Conservation (phyloP, 2,797 vertebrate species). For the Podargus strigoides region DNA sequence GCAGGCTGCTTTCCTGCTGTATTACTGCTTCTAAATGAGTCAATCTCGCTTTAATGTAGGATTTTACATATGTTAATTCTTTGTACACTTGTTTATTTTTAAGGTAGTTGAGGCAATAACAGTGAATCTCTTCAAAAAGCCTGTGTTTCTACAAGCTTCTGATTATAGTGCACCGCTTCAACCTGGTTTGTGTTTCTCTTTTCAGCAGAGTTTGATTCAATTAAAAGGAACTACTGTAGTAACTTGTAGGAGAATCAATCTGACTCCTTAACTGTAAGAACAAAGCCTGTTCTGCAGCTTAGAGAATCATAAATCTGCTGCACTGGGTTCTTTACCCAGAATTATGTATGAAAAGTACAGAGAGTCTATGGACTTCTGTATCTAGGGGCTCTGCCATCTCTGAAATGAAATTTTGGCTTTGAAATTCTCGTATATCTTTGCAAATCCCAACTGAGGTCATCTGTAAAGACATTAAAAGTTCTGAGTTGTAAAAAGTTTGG, state of each 20-base stretch:
- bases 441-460: background rate
- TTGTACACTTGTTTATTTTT: conserved; percentile 37
- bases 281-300: background rate
- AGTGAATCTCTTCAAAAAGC: conserved; percentile 21
- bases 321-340: background rate
- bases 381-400: background rate
- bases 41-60: conserved; percentile 29
- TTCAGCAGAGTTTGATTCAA: background rate
- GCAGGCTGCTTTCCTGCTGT: conserved; percentile 23
- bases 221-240: background rate
- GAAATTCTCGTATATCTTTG: background rate
- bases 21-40: conserved; percentile 48
- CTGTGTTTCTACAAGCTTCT: background rate
- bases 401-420: background rate
- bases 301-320: background rate
- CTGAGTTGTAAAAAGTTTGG: background rate
- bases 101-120: conserved; percentile 23
- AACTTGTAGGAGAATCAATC: background rate
- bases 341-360: background rate
- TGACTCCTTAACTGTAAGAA: background rate
- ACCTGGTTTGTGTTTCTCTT: background rate
- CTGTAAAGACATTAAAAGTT: background rate
- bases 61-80: conserved; percentile 36
- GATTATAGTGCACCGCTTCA: background rate
- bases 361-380: background rate